Conservation (phyloP, 2,797 vertebrate genomes). For the Lepus oiostolus region DNA sequence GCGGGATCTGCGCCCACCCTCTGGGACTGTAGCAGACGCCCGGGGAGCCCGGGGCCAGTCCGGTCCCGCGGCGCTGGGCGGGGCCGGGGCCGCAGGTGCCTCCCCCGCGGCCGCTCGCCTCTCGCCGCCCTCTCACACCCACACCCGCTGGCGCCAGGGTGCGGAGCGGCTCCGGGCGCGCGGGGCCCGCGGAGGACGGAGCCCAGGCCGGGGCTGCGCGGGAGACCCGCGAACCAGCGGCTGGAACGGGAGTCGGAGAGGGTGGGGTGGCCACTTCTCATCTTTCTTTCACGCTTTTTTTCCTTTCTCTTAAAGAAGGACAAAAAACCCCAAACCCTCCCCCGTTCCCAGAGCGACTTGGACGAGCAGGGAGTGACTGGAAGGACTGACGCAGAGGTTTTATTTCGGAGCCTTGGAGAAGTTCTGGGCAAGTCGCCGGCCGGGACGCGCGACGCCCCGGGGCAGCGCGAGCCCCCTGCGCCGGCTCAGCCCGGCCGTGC, state of each 20-base stretch:
- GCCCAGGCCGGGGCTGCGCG: background rate
- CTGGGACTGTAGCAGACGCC: background rate
- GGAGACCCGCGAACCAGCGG: background rate
- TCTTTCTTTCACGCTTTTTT: background rate
- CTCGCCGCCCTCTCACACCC: constrained; percentile 60
- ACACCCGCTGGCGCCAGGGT: background rate
- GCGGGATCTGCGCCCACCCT: background rate
- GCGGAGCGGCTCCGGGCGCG: constrained; percentile 3
- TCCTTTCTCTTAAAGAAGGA: background rate
- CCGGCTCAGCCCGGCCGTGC: background rate
- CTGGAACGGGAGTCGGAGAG: background rate
- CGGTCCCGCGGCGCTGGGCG: background rate
- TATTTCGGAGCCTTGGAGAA: constrained; percentile 58
- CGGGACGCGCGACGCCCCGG: background rate
- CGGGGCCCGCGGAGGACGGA: background rate
- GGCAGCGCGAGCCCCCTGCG: background rate
- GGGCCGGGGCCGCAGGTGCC: background rate
- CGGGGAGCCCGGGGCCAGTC: background rate
- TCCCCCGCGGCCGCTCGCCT: background rate
- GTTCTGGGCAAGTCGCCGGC: constrained; percentile 62
- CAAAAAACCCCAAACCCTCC: background rate
- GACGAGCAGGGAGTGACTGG: background rate
- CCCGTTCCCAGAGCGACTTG: constrained; percentile 26
- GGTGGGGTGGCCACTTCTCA: background rate
- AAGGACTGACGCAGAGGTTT: constrained; percentile 60